A percentile compares a stretch with the other conserved stretches of the same genome.
Evolutionary conservation across 2,113 vertebrate species (phyloP).

Genomic region (Rhadina sibilatrix): DNA sequence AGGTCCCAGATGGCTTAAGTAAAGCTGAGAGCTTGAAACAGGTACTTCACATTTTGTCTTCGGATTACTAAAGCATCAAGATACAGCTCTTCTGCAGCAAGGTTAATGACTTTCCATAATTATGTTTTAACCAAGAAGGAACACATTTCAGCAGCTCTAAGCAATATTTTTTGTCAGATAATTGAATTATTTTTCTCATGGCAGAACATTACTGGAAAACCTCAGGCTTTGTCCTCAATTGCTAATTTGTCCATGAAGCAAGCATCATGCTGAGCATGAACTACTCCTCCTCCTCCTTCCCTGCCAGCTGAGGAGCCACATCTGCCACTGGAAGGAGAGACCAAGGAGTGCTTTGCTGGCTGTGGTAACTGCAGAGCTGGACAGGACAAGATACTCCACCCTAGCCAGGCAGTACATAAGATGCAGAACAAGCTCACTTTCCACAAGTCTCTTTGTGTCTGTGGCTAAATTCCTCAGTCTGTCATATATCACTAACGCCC

Average conservation of each 20-base stretch:
- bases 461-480: background rate
- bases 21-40: slow-evolving; percentile 10
- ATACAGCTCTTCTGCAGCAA: background rate
- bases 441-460: background rate
- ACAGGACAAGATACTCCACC: background rate
- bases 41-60: background rate
- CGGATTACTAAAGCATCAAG: background rate
- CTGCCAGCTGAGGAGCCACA: background rate
- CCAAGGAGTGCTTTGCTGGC: accelerated
- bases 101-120: background rate
- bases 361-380: background rate
- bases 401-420: accelerated
- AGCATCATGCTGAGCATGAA: background rate
- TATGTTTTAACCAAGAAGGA: background rate
- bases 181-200: background rate
- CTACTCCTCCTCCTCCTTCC: background rate
- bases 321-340: background rate
- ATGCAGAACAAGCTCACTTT: background rate
- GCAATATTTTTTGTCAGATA: background rate
- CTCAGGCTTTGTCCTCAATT: background rate
- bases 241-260: background rate
- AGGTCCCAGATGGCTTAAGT: slow-evolving; percentile 28
- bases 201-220: background rate
- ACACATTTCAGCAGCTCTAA: background rate
- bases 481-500: background rate